phyloP scores from a whole-genome alignment of 2,113 vertebrate genomes.

The Antennarius striatus region DNA sequence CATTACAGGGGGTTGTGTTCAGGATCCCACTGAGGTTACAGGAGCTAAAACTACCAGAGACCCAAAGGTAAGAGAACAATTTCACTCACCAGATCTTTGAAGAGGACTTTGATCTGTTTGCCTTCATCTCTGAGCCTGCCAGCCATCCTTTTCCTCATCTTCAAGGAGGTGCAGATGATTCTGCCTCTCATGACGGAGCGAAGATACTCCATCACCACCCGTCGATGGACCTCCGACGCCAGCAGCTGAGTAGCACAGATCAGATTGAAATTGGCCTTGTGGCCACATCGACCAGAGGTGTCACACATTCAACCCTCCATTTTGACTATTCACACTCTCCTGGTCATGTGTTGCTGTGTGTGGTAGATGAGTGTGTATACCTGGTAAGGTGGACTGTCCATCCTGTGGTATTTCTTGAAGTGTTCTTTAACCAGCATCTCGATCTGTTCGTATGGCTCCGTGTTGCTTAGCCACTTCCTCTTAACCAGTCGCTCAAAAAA shows the following conservation, averaged over 20 bases:
- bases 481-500: slow-evolving; percentile 88
- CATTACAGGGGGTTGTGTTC: too few species aligned
- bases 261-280: too few species aligned
- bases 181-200: slow-evolving; percentile 85
- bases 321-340: neutral
- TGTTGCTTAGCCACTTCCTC: slow-evolving; percentile 87
- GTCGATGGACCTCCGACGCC: slow-evolving; percentile 85
- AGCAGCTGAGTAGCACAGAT: slow-evolving; percentile 70
- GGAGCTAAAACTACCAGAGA: too few species aligned
- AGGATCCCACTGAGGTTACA: too few species aligned
- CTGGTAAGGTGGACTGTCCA: slow-evolving; percentile 88
- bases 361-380: slow-evolving; percentile 54
- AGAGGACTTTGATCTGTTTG: slow-evolving; percentile 84
- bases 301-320: too few species aligned
- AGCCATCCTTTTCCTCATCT: slow-evolving; percentile 86
- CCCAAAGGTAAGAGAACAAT: too few species aligned
- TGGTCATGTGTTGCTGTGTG: too few species aligned
- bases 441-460: slow-evolving; percentile 87
- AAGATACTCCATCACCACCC: slow-evolving; percentile 86
- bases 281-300: too few species aligned
- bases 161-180: slow-evolving; percentile 84
- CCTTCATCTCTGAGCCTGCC: slow-evolving; percentile 84
- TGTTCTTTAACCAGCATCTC: slow-evolving; percentile 78
- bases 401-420: slow-evolving; percentile 81
- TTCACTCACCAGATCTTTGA: slow-evolving; percentile 85